Conservation (phyloP, 2,888 invertebrate species). For the Pantelozetes paolii region DNA sequence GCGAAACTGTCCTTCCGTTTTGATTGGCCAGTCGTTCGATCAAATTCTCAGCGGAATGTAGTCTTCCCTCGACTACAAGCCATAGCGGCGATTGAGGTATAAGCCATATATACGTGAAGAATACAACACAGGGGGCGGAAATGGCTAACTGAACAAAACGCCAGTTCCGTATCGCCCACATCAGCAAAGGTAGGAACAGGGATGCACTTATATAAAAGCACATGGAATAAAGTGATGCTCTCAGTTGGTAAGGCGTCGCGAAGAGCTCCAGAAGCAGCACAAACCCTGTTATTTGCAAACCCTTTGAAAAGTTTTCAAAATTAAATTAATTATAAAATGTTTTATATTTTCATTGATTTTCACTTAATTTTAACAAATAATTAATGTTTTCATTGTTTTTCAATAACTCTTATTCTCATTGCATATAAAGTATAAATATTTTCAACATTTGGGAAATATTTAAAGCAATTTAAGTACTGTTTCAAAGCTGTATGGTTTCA, state of each 20-base stretch:
- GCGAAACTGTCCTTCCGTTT: constrained; percentile 44
- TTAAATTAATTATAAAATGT: no score
- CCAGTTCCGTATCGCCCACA: constrained; percentile 47
- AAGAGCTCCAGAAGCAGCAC: constrained; percentile 46
- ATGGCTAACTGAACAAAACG: constrained; percentile 47
- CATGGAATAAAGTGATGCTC: constrained; percentile 41
- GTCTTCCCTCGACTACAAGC: constrained; percentile 42
- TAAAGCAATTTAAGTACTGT: no score
- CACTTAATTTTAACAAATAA: no score
- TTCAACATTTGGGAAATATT: no score
- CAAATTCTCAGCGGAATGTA: constrained; percentile 42
- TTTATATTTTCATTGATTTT: no score
- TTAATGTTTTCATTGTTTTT: no score
- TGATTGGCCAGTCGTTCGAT: constrained; percentile 44
- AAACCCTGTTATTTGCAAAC: constrained; percentile 46
- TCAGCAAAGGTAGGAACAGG: constrained; percentile 44
- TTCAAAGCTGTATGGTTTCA: no score
- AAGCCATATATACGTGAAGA: constrained; percentile 46
- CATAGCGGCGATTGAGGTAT: constrained; percentile 42
- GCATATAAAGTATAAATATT: no score
- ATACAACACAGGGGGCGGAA: constrained; percentile 46
- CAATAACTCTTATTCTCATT: no score
- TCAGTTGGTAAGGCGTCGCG: constrained; percentile 46
- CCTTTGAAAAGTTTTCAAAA: constrained; percentile 41
- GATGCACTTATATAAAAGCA: constrained; percentile 43